Base-by-base conservation (phyloP, 2,888 invertebrate species). In the Sphaerophoria rueppellii region DNA sequence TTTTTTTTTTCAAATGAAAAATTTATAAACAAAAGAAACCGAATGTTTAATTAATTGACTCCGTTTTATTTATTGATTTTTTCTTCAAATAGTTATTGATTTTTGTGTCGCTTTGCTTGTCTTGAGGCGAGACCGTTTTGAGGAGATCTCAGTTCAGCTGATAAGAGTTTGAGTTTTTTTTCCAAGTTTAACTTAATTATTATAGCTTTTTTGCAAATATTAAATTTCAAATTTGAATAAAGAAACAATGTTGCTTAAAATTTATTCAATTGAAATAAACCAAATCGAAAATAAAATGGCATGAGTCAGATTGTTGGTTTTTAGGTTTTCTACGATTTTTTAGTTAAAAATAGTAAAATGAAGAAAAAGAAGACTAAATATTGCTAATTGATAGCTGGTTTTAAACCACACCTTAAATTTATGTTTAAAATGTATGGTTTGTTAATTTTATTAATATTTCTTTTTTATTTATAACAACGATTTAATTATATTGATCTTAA, bases 1-100 rank as follows among this genome's bases (percentile, higher is more conserved):
- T 61, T 65, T 24, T 24, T 24, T 24, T 24, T 24, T 12, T 24
- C 16, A 52, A 48, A 34, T 3, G 16, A 43, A 60, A 67, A 74
- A 61, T 55, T 69, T 67, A 75, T 55, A 70, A 79, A 85, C 76
- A 69, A 77, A 73, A 76, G 63, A 73, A 85, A 70, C 58, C 76
- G 82, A 86, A 82, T 82, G 82, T 82, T 67, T 67, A 86, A 79
- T 78, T 86, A 82, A 82, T 82, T 79, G 75, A 67, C 32, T 58
- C 52, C 57, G 24, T 63, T 16, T 70, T 61, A 57, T 67, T 60
- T 79, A 52, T 58, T 67, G 6, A 58, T 65, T 35, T 43, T 12
- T 61, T 37, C 63, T 24, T 24, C 24, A 34, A 52, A 48, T n/a
- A 48, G 5, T 50, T n/a, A 11, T 54, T 54, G 32, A 24, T 24